These are phyloP conservation scores for Hemicordylus capensis DNA, from an alignment of 2,113 vertebrate genomes.

Conservation along the genomic window DNA sequence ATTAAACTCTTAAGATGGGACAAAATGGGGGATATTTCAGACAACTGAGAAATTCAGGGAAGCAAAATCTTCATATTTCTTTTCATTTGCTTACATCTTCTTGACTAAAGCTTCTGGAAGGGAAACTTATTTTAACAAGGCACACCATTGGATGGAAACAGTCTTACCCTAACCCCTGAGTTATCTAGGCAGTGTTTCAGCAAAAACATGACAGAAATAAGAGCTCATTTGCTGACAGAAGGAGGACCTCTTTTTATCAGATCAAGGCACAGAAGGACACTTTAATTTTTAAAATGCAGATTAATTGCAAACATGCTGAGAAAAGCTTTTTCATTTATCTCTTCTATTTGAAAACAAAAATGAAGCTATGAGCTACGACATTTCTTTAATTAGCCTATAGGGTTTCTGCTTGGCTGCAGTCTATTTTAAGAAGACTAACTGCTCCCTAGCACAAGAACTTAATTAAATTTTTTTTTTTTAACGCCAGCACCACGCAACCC, in stretches of 20 bases:
- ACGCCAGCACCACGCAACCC: neutral
- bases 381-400: constrained; percentile 22
- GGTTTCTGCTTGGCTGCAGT: neutral
- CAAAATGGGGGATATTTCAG: no score
- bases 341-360: neutral
- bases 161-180: neutral
- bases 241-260: neutral
- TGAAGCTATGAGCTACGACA: neutral
- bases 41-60: neutral
- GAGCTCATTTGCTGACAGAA: neutral
- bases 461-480: constrained; percentile 29
- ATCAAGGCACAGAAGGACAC: neutral
- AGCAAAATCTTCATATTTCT: neutral
- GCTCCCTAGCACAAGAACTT: constrained; percentile 6
- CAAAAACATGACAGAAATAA: neutral
- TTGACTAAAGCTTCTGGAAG: neutral
- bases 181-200: constrained; percentile 12
- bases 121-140: neutral
- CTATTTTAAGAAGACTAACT: constrained; percentile 2
- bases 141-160: neutral
- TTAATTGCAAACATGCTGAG: neutral
- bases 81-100: neutral
- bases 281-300: constrained; percentile 16
- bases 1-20: no score
- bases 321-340: neutral